These are phyloP conservation scores for Melieria picta DNA, from an alignment of 2,888 invertebrate species.

Conservation along the genomic window DNA sequence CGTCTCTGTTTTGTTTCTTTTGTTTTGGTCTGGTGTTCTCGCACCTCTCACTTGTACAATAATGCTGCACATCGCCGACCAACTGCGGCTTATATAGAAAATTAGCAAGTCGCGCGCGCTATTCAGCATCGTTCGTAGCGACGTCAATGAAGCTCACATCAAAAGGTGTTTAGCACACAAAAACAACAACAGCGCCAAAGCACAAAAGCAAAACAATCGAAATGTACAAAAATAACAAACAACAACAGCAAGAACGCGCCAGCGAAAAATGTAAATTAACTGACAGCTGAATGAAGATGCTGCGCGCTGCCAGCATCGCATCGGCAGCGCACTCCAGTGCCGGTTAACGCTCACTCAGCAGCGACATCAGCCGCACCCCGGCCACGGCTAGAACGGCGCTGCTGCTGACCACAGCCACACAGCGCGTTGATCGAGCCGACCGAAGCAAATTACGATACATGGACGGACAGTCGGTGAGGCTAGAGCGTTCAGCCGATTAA, in stretches of 20 bases:
- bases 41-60: slow-evolving; percentile 6
- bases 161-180: too few species aligned
- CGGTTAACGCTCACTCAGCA: slow-evolving; percentile 60
- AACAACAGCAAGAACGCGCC: slow-evolving; percentile 24
- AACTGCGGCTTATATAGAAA: slow-evolving; percentile 42
- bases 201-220: slow-evolving; percentile 15
- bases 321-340: slow-evolving; percentile 31
- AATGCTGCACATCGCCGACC: slow-evolving; percentile 22
- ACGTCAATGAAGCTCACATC: too few species aligned
- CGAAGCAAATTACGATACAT: background rate
- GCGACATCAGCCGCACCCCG: slow-evolving; percentile 41
- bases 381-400: slow-evolving; percentile 41
- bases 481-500: too few species aligned
- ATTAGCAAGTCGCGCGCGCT: slow-evolving; percentile 15
- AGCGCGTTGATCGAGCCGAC: slow-evolving; percentile 54
- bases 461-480: too few species aligned
- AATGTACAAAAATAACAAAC: slow-evolving; percentile 21
- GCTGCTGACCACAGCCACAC: slow-evolving; percentile 49
- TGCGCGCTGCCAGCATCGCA: slow-evolving; percentile 29
- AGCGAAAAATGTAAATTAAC: slow-evolving; percentile 36
- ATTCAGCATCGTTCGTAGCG: background rate
- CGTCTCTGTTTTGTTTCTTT: slow-evolving; percentile 3
- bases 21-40: background rate
- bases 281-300: slow-evolving; percentile 39
- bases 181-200: slow-evolving; percentile 16